These are phyloP conservation scores for Gallirallus australis DNA, from an alignment of 2,797 vertebrate species.

Conservation along the genomic window DNA sequence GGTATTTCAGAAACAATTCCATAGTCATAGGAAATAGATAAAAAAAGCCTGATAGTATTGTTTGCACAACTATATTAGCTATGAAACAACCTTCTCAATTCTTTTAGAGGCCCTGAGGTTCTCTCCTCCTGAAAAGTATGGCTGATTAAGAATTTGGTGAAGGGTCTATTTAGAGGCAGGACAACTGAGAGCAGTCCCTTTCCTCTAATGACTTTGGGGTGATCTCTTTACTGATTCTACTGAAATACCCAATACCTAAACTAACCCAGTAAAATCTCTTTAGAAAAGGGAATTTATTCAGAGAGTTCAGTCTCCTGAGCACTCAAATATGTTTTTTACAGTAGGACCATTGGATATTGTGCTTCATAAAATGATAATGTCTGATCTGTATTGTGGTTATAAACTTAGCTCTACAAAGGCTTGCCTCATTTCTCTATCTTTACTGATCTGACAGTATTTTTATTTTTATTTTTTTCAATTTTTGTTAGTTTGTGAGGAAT, in stretches of 20 bases:
- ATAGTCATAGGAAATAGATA: rapidly evolving
- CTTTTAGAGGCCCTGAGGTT: background rate
- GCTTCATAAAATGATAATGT: background rate
- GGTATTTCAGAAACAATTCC: background rate
- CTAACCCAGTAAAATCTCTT: background rate
- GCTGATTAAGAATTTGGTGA: background rate
- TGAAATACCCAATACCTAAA: background rate
- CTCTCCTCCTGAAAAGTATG: rapidly evolving
- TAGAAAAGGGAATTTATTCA: background rate
- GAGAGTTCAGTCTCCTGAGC: background rate
- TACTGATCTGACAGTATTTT: rapidly evolving
- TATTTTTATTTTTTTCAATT: background rate
- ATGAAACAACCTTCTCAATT: background rate
- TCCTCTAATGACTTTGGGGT: background rate
- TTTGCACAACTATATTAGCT: background rate
- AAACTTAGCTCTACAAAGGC: background rate
- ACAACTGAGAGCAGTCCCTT: background rate
- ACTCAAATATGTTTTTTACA: background rate
- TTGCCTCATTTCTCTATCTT: background rate
- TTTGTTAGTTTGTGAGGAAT: background rate
- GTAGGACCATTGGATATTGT: background rate
- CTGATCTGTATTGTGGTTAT: background rate
- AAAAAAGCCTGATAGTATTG: background rate
- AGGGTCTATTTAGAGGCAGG: background rate
- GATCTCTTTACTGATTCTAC: background rate